These are phyloP conservation scores for Leucozona laternaria DNA, from an alignment of 2,888 invertebrate species.

Conservation along the genomic window DNA sequence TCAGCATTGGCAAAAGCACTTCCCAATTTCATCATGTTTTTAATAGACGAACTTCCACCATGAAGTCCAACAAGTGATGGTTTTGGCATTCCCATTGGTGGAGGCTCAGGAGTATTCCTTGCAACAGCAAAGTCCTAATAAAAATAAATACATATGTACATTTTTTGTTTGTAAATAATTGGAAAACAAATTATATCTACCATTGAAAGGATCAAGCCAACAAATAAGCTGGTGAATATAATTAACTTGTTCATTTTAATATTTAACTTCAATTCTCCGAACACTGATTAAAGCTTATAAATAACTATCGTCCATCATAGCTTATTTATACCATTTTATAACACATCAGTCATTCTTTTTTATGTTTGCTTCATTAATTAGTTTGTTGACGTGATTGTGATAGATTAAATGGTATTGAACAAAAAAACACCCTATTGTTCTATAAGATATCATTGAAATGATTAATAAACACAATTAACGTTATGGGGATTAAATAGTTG, in stretches of 20 bases:
- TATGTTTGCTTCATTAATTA: background rate
- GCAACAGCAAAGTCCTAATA: background rate
- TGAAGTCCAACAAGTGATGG: background rate
- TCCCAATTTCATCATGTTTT: background rate
- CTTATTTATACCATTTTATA: background rate
- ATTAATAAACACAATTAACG: background rate
- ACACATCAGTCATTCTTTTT: background rate
- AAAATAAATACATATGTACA: too few relatives aligned
- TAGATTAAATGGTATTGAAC: background rate
- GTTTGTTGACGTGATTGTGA: conserved; percentile 1
- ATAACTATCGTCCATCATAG: background rate
- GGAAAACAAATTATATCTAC: too few relatives aligned
- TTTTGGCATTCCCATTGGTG: background rate
- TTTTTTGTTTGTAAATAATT: too few relatives aligned
- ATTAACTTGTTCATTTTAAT: conserved; percentile 39
- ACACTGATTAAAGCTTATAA: background rate
- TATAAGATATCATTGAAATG: background rate
- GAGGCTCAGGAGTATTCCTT: background rate
- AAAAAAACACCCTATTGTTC: background rate
- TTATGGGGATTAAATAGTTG: background rate
- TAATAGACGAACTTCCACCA: background rate
- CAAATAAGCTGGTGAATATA: background rate
- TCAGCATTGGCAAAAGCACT: background rate
- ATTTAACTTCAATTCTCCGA: background rate
- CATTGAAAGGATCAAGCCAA: conserved; percentile 14